phyloP scores from a whole-genome alignment of 2,113 vertebrate genomes.

The Spermophilus dauricus region DNA sequence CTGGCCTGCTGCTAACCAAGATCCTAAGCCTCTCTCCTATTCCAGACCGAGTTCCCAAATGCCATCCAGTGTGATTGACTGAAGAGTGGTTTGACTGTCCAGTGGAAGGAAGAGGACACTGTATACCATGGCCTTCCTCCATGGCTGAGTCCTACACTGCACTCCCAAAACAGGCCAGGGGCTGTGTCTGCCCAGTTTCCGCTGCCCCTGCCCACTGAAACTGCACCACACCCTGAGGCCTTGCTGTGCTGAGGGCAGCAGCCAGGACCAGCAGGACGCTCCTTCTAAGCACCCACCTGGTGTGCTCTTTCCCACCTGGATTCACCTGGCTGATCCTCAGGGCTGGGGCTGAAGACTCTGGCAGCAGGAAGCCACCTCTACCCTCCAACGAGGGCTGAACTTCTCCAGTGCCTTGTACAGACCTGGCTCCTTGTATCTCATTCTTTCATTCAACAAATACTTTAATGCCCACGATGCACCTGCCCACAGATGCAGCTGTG shows the following conservation, averaged over 20 bases:
- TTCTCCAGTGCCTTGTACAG: background rate
- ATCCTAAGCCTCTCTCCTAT: background rate
- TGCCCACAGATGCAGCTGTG: background rate
- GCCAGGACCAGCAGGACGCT: background rate
- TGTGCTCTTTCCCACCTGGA: background rate
- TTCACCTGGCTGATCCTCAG: background rate
- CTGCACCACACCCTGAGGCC: background rate
- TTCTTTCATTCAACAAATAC: background rate
- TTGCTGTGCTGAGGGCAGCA: background rate
- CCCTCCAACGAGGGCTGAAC: too few relatives aligned
- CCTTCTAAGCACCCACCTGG: background rate
- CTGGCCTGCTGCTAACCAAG: background rate
- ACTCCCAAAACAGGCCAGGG: background rate
- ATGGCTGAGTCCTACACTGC: background rate
- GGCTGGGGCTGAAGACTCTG: too few relatives aligned
- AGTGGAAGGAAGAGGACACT: background rate
- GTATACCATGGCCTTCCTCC: accelerated
- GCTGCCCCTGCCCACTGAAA: too few relatives aligned
- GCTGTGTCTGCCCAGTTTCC: background rate
- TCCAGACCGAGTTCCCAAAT: background rate
- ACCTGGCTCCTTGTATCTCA: background rate
- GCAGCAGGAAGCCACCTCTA: background rate
- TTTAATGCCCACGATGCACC: background rate
- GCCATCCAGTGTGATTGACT: background rate
- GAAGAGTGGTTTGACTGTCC: background rate